Percentiles rank a stretch among this genome's conserved stretches.
Conservation (phyloP, 1,140 invertebrate species). For the Heterodera carotae region DNA sequence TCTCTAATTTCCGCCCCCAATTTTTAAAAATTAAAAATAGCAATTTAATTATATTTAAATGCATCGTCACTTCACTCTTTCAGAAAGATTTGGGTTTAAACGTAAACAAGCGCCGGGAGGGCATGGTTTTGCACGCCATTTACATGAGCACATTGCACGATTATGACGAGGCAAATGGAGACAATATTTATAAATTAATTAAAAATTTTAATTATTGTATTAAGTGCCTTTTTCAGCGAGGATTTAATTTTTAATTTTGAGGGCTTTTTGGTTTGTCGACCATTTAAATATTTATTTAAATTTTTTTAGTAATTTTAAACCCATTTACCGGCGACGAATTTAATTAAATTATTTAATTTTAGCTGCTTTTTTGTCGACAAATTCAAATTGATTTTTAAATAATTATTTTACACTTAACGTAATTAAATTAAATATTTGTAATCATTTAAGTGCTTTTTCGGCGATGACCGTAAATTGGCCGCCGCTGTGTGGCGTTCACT, state of each 20-base stretch:
- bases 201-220: not conserved
- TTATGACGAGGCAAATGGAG: constrained; percentile 39
- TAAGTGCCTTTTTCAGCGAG: too few species aligned
- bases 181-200: not conserved
- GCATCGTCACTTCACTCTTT: too few species aligned
- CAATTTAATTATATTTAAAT: too few species aligned
- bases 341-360: too few species aligned
- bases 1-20: not conserved
- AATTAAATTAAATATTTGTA: too few species aligned
- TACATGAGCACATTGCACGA: constrained; percentile 46
- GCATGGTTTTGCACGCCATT: constrained; percentile 41
- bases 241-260: too few species aligned
- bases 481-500: constrained; percentile 45
- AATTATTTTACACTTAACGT: too few species aligned
- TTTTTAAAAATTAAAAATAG: constrained; percentile 13
- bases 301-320: too few species aligned
- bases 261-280: too few species aligned
- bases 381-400: too few species aligned
- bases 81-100: constrained; percentile 25
- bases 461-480: constrained; percentile 32
- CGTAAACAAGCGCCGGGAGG: not conserved
- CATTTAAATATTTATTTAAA: constrained; percentile 4
- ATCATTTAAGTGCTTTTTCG: constrained; percentile 45
- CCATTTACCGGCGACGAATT: too few species aligned
- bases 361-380: too few species aligned